These are phyloP conservation scores for Synergus gifuensis DNA, from an alignment of 2,888 invertebrate genomes.

Conservation along the genomic window DNA sequence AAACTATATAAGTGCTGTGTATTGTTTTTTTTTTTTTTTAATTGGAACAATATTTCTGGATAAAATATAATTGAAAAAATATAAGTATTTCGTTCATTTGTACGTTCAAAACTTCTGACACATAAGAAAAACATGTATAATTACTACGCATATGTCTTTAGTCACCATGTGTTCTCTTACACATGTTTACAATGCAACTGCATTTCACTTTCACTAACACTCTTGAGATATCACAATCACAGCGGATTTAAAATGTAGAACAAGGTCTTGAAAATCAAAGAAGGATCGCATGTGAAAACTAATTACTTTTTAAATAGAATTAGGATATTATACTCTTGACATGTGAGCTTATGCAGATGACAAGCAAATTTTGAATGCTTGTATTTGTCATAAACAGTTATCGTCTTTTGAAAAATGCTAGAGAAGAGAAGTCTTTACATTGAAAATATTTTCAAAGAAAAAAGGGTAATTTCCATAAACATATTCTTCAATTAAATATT, in stretches of 20 bases:
- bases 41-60: no score
- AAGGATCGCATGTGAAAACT: background rate
- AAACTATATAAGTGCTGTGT: no score
- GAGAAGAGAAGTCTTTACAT: background rate
- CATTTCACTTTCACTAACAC: constrained; percentile 20
- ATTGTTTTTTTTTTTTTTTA: no score
- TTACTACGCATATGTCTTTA: background rate
- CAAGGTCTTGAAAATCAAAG: background rate
- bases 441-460: background rate
- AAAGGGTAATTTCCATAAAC: no score
- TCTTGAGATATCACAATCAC: background rate
- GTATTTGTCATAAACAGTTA: background rate
- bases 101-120: no score
- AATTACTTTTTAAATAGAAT: background rate
- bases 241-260: background rate
- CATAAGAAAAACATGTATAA: background rate
- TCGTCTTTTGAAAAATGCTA: background rate
- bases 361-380: background rate
- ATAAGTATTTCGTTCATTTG: no score
- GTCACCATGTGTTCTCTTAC: constrained; percentile 21
- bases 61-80: no score
- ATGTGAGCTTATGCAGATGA: background rate
- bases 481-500: background rate
- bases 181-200: constrained; percentile 30
- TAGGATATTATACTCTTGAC: background rate